These are phyloP conservation scores for Hydractinia symbiolongicarpus DNA, from an alignment of 30 jellyfish, hydroid and myxozoan genomes.

Conservation along the genomic window DNA sequence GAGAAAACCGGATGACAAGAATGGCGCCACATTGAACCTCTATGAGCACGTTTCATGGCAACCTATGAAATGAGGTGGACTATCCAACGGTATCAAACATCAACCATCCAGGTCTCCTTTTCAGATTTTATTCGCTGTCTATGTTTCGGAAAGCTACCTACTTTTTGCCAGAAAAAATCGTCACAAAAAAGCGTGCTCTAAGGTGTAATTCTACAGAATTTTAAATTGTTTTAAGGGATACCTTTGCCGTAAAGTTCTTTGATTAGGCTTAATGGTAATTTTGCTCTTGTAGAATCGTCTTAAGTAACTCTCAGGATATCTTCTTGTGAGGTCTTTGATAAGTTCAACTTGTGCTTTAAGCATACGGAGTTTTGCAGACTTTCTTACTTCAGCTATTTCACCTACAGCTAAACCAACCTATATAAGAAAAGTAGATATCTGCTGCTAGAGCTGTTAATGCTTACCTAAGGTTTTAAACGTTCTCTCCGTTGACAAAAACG, in stretches of 20 bases:
- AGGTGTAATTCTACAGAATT: no score
- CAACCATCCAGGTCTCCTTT: neutral
- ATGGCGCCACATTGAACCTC: no score
- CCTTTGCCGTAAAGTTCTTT: constrained; percentile 6
- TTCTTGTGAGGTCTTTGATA: constrained; percentile 43
- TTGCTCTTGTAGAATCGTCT: constrained; percentile 2
- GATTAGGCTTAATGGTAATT: constrained; percentile 1
- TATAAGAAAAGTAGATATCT: neutral
- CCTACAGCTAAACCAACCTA: constrained; percentile 97
- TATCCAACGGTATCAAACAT: no score
- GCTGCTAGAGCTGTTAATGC: neutral
- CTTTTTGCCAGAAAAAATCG: neutral
- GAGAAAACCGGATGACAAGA: no score
- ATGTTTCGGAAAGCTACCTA: neutral
- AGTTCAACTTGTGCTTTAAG: constrained; percentile 64
- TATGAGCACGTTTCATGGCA: no score
- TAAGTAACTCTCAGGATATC: constrained; percentile 23
- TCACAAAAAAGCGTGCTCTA: neutral
- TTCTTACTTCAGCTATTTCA: constrained; percentile 69
- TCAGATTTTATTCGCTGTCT: constrained; percentile 5
- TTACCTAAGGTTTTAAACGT: neutral
- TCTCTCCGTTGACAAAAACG: no score
- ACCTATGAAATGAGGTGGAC: no score
- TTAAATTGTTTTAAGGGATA: neutral
- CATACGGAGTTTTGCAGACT: constrained; percentile 67